These are phyloP conservation scores for Craniophora ligustri DNA, from an alignment of 2,888 invertebrate genomes.

Conservation along the genomic window DNA sequence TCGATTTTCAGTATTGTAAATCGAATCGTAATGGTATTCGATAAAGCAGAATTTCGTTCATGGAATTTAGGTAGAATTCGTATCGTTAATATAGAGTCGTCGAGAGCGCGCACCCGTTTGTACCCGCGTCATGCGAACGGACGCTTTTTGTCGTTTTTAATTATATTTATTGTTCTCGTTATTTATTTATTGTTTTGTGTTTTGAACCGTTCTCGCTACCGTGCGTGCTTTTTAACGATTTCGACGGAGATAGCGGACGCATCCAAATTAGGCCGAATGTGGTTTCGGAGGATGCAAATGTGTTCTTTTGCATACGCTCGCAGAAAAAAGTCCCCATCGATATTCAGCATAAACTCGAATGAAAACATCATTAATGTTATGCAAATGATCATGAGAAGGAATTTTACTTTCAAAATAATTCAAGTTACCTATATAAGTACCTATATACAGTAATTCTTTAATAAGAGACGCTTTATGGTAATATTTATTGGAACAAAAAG, in stretches of 20 bases:
- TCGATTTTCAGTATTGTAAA: slow-evolving; percentile 55
- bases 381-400: slow-evolving; percentile 73
- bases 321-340: slow-evolving; percentile 70
- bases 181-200: slow-evolving; percentile 86
- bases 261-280: slow-evolving; percentile 83
- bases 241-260: slow-evolving; percentile 76
- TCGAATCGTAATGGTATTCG: slow-evolving; percentile 56
- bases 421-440: slow-evolving; percentile 18
- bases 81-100: slow-evolving; percentile 82
- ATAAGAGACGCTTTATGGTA: slow-evolving; percentile 26
- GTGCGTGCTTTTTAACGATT: slow-evolving; percentile 85
- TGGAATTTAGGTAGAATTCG: slow-evolving; percentile 58
- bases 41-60: slow-evolving; percentile 61
- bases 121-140: slow-evolving; percentile 83
- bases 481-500: slow-evolving; percentile 46
- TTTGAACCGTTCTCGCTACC: slow-evolving; percentile 81
- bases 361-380: slow-evolving; percentile 82
- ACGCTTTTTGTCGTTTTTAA: slow-evolving; percentile 86
- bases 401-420: slow-evolving; percentile 58
- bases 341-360: slow-evolving; percentile 69
- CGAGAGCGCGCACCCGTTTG: slow-evolving; percentile 78
- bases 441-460: slow-evolving; percentile 45
- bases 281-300: slow-evolving; percentile 80
- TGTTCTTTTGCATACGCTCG: slow-evolving; percentile 77
- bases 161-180: slow-evolving; percentile 87